Base-by-base conservation (phyloP, 2,797 vertebrate genomes). In the Ataeniobius toweri region DNA sequence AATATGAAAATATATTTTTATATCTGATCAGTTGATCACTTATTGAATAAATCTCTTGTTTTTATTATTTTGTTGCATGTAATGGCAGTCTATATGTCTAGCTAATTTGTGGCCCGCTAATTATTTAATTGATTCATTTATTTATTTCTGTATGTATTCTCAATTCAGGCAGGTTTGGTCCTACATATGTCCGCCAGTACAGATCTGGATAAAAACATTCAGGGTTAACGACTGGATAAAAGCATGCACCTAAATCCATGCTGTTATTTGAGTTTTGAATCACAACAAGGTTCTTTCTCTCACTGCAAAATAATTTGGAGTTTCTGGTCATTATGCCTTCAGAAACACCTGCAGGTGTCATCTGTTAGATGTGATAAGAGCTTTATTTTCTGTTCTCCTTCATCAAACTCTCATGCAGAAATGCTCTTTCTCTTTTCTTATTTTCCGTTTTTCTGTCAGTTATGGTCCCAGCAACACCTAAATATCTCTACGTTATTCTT, bases 211-310 rank as follows among this genome's bases (percentile, higher is more conserved):
- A 9, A 76, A 79, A 85, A 83, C 48, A 3, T 86, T 82, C 20
- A 81, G 81, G 85, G 78, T 82, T 75, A 85, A 80, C 80, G n/a
- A 69, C 77, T 67, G 16, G 51, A 73, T 53, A 28, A 28, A 26
- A 73, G 73, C 59, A 28, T 20, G 12, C 26, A 31, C 55, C 31
- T 74, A 73, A 75, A 12, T 80, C 80, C 46, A 12, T 20, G 24
- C 74, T 74, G 55, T 69, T 20, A 9, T 14, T 28, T 61, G 24
- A 67, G 51, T 73, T 82, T 77, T 74, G n/a, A 6, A 0, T 85
- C 59, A 68, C 71, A 76, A 55, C 73, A 71, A 80, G 31, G 76
- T 72, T 72, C 79, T 85, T 65, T 86, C 79, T 85, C 7, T 22
- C 8, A 63, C 14, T 18, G 16, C 16, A 65, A 65, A 2, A 65